These are phyloP conservation scores for Orthosia gracilis DNA, from an alignment of 2,888 invertebrate genomes.

Conservation along the genomic window DNA sequence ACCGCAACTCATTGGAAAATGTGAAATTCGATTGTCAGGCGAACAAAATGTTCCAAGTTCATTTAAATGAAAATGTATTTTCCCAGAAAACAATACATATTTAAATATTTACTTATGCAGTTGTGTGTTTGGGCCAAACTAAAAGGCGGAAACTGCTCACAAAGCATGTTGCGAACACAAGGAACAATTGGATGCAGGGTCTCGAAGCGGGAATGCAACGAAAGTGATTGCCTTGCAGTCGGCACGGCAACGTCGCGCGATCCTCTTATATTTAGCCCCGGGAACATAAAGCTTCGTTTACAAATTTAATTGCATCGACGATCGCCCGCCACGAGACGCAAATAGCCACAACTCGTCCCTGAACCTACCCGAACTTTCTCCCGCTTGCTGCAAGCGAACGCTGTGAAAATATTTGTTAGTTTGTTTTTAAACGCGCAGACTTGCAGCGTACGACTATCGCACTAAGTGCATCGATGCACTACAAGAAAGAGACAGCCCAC, in stretches of 20 bases:
- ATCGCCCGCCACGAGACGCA: constrained; percentile 88
- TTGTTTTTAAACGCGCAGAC: constrained; percentile 72
- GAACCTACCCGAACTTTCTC: constrained; percentile 90
- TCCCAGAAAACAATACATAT: constrained; percentile 38
- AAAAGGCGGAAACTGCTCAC: constrained; percentile 43
- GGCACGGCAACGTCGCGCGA: constrained; percentile 81
- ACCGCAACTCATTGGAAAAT: constrained; percentile 29
- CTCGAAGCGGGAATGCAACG: constrained; percentile 64
- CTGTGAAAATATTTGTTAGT: constrained; percentile 74
- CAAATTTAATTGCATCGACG: constrained; percentile 90
- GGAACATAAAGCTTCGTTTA: constrained; percentile 88
- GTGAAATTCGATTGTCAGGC: constrained; percentile 20
- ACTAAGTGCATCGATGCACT: constrained; percentile 59
- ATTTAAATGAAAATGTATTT: constrained; percentile 47
- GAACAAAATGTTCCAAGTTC: background rate
- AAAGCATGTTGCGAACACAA: constrained; percentile 49
- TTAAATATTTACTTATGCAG: constrained; percentile 40
- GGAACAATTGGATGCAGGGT: constrained; percentile 58
- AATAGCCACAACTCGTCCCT: constrained; percentile 88
- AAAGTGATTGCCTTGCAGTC: constrained; percentile 73
- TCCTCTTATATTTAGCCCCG: constrained; percentile 84
- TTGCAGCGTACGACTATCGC: constrained; percentile 49
- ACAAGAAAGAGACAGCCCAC: constrained; percentile 51
- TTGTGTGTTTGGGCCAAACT: constrained; percentile 36
- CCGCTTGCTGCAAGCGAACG: constrained; percentile 70